Evolutionary conservation across 1,140 invertebrate species (phyloP), one percentile per base, ranked within the genome.

Genomic region (Lucilia sericata): DNA sequence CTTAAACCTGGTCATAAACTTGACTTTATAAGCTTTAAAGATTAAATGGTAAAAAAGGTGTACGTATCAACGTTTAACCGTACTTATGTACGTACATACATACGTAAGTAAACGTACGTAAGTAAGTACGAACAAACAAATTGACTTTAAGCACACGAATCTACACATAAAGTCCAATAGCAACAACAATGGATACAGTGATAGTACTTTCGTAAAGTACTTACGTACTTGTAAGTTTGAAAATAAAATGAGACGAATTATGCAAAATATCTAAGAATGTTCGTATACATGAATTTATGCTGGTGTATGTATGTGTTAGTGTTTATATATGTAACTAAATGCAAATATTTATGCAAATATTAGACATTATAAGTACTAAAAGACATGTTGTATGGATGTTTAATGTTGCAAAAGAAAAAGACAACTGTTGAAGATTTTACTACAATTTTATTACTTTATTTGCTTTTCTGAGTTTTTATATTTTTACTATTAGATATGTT

Each of bases 1-100:
- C 65, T 70, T 70, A 70, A 70, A 70, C 19, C 65, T 70, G 19
- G 65, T 70, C 65, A 70, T 70, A 70, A 70, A 70, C 65, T 70
- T 70, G 65, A 70, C 19, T 70, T 70, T 70, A 70, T 70, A 70
- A 70, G 65, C 65, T 70, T 70, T 21, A 70, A 70, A n/a, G 5
- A 21, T 70, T 70, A 70, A 70, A 70, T 19, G n/a, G 4, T 25
- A 60, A 60, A 60, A 70, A 21, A 70, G n/a, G 65, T 70, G 65
- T 21, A 55, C 5, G 51, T 17, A 42, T 42, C 42, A 8, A 42
- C 10, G 42, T 42, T 30, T 30, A 30, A 42, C 42, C 42, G 42
- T 3, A 42, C 42, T 36, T 36, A 36, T 36, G 42, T 42, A 42
- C 42, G 7, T 42, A 42, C 42, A 42, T 8, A 42, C 10, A 42